phyloP scores from a whole-genome alignment of 2,113 vertebrate species.

The Colinus virginianus region DNA sequence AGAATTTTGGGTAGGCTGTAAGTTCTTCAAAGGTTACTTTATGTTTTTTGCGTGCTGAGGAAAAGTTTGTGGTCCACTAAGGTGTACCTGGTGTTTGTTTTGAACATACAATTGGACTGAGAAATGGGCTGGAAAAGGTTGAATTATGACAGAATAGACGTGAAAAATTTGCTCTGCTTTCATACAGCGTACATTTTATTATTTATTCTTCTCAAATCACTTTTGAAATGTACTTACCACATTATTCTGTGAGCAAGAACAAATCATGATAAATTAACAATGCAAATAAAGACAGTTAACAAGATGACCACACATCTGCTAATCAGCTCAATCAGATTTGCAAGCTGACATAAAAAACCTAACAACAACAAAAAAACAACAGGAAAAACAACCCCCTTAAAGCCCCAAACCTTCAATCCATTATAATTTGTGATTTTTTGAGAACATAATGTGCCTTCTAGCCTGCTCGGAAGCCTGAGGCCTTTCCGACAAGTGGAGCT shows the following conservation, averaged over 20 bases:
- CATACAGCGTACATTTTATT: not conserved
- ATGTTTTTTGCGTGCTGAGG: not conserved
- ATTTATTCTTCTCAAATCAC: not conserved
- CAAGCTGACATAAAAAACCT: not conserved
- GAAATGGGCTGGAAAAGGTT: not conserved
- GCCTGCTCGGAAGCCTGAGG: not conserved
- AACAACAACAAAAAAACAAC: not conserved
- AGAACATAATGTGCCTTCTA: not conserved
- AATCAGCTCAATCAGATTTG: constrained; percentile 11
- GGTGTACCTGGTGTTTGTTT: not conserved
- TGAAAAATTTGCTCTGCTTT: not conserved
- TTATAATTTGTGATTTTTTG: not conserved
- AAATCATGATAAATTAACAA: not conserved
- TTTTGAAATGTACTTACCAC: not conserved
- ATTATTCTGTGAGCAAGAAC: not conserved
- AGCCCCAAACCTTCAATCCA: not conserved
- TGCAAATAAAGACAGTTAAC: not conserved
- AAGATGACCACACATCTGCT: not conserved
- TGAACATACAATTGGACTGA: not conserved
- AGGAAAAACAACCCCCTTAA: not conserved
- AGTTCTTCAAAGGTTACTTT: not conserved
- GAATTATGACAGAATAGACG: not conserved
- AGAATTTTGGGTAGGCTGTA: not conserved
- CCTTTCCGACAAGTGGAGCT: not conserved
- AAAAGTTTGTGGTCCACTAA: not conserved